Base-by-base conservation (phyloP, 2,888 invertebrate genomes). In the Steromphala cineraria region DNA sequence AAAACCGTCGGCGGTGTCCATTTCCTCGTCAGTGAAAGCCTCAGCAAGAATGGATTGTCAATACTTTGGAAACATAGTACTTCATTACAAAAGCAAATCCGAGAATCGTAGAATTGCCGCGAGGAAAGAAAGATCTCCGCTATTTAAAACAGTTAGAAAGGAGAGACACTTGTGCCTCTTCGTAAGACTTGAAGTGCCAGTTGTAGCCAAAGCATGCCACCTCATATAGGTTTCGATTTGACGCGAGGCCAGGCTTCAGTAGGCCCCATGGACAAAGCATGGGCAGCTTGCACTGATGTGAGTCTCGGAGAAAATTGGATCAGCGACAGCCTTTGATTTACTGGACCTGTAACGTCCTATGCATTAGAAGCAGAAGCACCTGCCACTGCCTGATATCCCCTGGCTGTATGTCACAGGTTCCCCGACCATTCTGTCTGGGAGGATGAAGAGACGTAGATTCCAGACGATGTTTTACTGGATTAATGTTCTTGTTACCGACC, bases 31-130 rank as follows among this genome's bases (percentile, higher is more conserved):
- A 28, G 62, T 62, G 17, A 62, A 28, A 62, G 62, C 28, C 17
- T 62, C 24, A 28, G 24, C 10, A 28, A 62, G 62, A 62, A 62
- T 62, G 62, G 62, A 24, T 62, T 62, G 62, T 62, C 62, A 62
- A 62, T 62, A 62, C 28, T 62, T 24, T 15, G 62, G 62, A 24
- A 62, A 62, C 62, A 62, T 62, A 28, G 24, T 28, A 62, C 62
- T 62, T 62, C 62, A 62, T 62, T 62, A 62, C 62, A 62, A 62
- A 62, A 62, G 62, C 62, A 62, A 62, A 62, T 15, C 62, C 13
- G 15, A 8, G 62, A 17, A 62, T n/a, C 28, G 62, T 17, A 24
- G 62, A 62, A 62, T 24, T 24, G 62, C 62, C 62, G 62, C 62
- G 28, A 24, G 62, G 24, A 62, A 24, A 28, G 24, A 19, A 24